These are phyloP conservation scores for Falco rusticolus DNA, from an alignment of 2,797 vertebrate genomes.

Conservation along the genomic window DNA sequence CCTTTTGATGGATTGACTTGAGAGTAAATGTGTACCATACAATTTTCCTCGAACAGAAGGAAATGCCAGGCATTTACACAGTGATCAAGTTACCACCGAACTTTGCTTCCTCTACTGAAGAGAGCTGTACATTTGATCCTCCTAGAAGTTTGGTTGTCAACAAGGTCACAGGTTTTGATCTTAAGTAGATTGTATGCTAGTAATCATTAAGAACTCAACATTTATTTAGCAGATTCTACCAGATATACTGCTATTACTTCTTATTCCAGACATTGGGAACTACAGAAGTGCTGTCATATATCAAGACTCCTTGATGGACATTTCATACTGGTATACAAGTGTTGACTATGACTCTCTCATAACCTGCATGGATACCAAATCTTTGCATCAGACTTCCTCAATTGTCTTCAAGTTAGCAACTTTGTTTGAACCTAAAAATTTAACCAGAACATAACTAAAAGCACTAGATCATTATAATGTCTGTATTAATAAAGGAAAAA, in stretches of 20 bases:
- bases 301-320: background rate
- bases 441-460: background rate
- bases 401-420: background rate
- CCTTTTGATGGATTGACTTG: constrained; percentile 1
- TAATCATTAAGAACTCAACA: background rate
- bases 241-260: background rate
- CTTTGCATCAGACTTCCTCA: background rate
- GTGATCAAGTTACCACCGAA: background rate
- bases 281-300: background rate
- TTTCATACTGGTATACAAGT: background rate
- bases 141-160: background rate
- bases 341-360: background rate
- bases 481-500: background rate
- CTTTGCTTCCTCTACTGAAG: background rate
- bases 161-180: background rate
- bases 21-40: constrained; percentile 30
- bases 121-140: background rate
- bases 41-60: constrained; percentile 60
- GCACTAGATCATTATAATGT: background rate
- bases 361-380: background rate
- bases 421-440: background rate
- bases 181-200: background rate
- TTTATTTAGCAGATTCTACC: background rate
- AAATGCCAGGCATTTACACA: constrained; percentile 27
- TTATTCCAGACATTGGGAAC: background rate